Evolutionary conservation across 2,888 invertebrate species (phyloP), one percentile per base, ranked within the genome.

Genomic region (Drosophila birchii): DNA sequence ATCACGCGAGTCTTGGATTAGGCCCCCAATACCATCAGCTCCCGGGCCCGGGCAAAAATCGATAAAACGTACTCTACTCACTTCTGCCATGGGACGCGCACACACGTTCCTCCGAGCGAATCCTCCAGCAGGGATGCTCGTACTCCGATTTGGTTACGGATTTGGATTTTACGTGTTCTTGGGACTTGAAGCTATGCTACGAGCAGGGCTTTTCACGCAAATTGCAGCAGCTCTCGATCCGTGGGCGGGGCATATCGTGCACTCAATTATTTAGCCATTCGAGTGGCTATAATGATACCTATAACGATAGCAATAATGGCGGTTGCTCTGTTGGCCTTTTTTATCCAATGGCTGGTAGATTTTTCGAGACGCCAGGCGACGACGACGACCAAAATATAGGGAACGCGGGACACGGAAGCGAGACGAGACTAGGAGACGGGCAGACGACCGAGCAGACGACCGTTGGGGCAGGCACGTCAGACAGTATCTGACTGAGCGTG

Each of bases 1-100:
- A 88, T 90, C 89, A 86, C 89, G 89, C 89, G 89, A 86, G 81
- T 84, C 70, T 76, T 55, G 66, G 76, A 73, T 76, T 76, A 73
- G 73, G 54, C 68, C 59, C 58, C 58, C 47, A 62, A 51, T 49
- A 59, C 70, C 66, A 72, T 39, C 66, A 72, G 62, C 70, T 68
- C 58, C 59, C 59, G 58, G 57, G 60, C 53, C 67, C 60, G 44
- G 72, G 74, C 69, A 84, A 88, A 89, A 85, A 85, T 85, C 85
- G 69, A 85, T 85, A 85, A 54, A 47, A 57, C 78, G 34, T 36
- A 53, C 34, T 53, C 51, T 73, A 85, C 90, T 85, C 74, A 90
- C 90, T 60, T 83, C 55, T 75, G 76, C 74, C 84, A 78, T 82
- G 67, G 69, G 69, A 64, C 44, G 66, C 63, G 63, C 66, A 57